These are phyloP conservation scores for Echiichthys vipera DNA, from an alignment of 2,797 vertebrate genomes.

Conservation along the genomic window DNA sequence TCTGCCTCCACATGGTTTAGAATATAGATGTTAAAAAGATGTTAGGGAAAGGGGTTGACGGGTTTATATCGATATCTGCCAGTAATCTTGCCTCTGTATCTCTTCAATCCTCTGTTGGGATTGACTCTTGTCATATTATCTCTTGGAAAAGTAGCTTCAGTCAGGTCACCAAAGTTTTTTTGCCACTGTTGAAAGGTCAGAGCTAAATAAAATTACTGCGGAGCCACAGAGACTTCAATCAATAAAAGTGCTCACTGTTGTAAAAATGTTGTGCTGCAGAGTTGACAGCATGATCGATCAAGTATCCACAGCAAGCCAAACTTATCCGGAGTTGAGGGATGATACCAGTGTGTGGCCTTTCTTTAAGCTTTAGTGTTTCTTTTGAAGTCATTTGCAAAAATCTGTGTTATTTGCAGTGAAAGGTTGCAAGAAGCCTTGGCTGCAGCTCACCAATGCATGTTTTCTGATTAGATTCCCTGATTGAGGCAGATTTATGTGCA, in stretches of 20 bases:
- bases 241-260: constrained; percentile 43
- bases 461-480: constrained; percentile 28
- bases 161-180: constrained; percentile 37
- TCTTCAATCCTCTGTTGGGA: not conserved
- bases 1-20: not conserved
- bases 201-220: constrained; percentile 37
- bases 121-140: constrained; percentile 17
- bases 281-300: constrained; percentile 41
- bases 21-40: constrained; percentile 29
- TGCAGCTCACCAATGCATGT: not conserved
- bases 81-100: constrained; percentile 2
- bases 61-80: constrained; percentile 5
- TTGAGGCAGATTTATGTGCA: constrained; percentile 5
- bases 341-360: constrained; percentile 5
- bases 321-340: constrained; percentile 7
- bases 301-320: constrained; percentile 28
- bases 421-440: not conserved
- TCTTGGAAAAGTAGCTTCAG: constrained; percentile 29
- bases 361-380: constrained; percentile 1
- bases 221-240: constrained; percentile 59
- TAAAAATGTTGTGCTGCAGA: constrained; percentile 34
- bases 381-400: constrained; percentile 17
- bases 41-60: not conserved
- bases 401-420: not conserved
- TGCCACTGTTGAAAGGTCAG: constrained; percentile 6